Evolutionary conservation across 2,797 vertebrate genomes (phyloP), one percentile per base, ranked within the genome.

Genomic region (Spinibarbus caldwelli): DNA sequence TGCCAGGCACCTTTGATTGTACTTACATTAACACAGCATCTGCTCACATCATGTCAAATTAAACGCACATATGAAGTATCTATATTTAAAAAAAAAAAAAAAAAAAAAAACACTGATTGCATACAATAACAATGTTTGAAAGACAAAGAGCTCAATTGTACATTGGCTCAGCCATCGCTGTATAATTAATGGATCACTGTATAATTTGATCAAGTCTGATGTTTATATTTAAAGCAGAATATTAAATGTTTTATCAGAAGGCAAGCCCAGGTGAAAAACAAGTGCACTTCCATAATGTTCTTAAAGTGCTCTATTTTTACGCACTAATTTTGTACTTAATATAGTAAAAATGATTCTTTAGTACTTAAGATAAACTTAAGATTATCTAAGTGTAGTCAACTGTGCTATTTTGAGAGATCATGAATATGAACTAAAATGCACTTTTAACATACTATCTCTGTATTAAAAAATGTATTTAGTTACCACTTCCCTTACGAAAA

Each of bases 191-290:
- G 8, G 2, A 21, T 41, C 47, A 52, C 11, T 36, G 19, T 17
- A 17, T 36, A 57, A 17, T 57, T 17, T n/a, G 49, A 54, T 57
- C 34, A 31, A 17, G 49, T 23, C 31, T 54, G 54, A 1, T 43
- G 54, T 19, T 1, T 34, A 31, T 45, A 47, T 67, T 67, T 34
- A 15, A 15, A 64, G 31, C 11, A 19, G 34, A 70, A 81, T 52
- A 68, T 66, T 3, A 80, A 34, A 79, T 80, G 85, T 88, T 88
- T 89, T 88, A 81, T 38, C 15, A 8, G 11, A 45, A 75, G 23
- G 6, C 73, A 47, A 57, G 36, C 7, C 36, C 36, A 38, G 36
- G 36, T 38, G 36, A 8, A 38, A 38, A 38, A 38, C 36, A 38
- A 38, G 36, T 36, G 34, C 34, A 36, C 34, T 36, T 36, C 34